phyloP scores from a whole-genome alignment of 30 jellyfish, hydroid and myxozoan genomes.

The Aurelia aurita complex sp. Pacific region DNA sequence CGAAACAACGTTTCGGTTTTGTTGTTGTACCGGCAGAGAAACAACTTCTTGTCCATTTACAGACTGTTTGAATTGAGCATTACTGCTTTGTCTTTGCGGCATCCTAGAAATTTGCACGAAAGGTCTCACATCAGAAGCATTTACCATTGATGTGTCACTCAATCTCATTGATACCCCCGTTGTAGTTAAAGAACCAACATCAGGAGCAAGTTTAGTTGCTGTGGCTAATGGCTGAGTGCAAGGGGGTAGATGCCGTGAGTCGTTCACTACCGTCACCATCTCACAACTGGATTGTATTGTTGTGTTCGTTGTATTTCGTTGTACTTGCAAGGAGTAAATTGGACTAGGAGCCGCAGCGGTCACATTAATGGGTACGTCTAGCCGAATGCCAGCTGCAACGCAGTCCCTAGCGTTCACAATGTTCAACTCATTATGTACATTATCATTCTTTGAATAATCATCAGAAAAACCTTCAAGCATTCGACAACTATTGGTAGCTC shows the following conservation, averaged over 20 bases:
- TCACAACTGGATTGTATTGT: background rate
- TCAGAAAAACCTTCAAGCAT: too few relatives aligned
- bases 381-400: background rate
- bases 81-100: too few relatives aligned
- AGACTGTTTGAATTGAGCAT: background rate
- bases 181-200: background rate
- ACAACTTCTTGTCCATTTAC: background rate
- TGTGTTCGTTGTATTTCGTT: background rate
- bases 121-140: background rate
- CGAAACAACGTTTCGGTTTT: background rate
- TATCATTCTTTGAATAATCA: too few relatives aligned
- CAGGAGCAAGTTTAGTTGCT: background rate
- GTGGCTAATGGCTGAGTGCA: background rate
- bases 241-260: background rate
- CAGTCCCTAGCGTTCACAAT: too few relatives aligned
- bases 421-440: too few relatives aligned
- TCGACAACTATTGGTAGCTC: too few relatives aligned
- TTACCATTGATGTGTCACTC: background rate
- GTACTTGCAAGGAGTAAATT: background rate
- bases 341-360: background rate
- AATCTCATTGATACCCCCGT: slow-evolving; percentile 2
- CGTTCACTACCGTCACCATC: background rate
- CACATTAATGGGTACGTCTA: background rate
- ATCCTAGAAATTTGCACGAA: background rate
- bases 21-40: background rate